Conservation (phyloP, 2,113 vertebrate genomes). For the Raja brachyura region DNA sequence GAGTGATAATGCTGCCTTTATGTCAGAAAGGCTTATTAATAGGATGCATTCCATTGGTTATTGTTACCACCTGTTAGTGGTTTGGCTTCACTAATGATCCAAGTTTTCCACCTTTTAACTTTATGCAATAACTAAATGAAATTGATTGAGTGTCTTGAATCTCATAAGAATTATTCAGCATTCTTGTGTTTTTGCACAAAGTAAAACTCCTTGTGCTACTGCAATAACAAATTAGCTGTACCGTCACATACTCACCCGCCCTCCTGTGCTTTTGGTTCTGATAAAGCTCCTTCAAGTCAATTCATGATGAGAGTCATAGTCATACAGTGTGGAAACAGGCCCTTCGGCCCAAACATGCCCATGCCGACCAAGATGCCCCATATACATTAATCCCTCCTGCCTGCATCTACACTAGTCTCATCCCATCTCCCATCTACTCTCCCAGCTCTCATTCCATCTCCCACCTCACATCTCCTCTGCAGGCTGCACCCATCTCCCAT, state of each 20-base stretch:
- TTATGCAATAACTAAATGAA: background rate
- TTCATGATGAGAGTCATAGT: background rate
- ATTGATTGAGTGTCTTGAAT: background rate
- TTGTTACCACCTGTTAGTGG: background rate
- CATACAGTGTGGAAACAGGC: too few species aligned
- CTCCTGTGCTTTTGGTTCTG: background rate
- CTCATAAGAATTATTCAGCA: background rate
- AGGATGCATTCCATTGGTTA: background rate
- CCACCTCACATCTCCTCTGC: too few species aligned
- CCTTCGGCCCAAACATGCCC: too few species aligned
- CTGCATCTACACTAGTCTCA: too few species aligned
- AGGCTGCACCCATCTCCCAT: too few species aligned
- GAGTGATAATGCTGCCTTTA: background rate
- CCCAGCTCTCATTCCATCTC: too few species aligned
- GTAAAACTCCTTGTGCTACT: background rate
- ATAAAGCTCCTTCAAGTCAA: background rate
- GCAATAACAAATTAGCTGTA: background rate
- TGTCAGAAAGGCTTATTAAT: background rate
- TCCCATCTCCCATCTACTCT: too few species aligned
- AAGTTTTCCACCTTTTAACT: background rate
- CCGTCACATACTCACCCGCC: background rate
- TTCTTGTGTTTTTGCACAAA: background rate
- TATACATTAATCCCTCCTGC: too few species aligned
- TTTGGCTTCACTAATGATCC: background rate
- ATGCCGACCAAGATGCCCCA: too few species aligned